Evolutionary conservation across 2,113 vertebrate species (phyloP), one percentile per base, ranked within the genome.

Genomic region (Anoplopoma fimbria): DNA sequence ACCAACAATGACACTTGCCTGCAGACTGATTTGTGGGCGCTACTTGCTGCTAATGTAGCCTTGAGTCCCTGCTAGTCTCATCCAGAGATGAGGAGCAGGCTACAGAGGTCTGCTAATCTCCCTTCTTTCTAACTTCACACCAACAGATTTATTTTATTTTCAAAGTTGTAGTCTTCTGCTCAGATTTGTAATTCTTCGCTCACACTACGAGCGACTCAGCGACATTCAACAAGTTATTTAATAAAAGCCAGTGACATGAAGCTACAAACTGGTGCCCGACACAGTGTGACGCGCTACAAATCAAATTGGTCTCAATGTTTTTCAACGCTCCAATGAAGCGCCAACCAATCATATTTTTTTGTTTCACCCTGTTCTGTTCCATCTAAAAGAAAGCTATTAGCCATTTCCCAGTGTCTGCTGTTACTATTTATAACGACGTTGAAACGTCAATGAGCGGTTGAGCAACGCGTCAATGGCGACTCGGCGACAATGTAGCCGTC

Each of bases 51-150:
- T 42, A 60, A 53, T 34, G 29, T 34, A 55, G 33, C 69, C 47
- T 53, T 0, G 8, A 55, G 13, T 27, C 19, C 13, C 25, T 27
- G 19, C 4, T 13, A 12, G 45, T 33, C 17, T 36, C 3, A 19
- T 19, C 14, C 55, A 69, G 29, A 75, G 65, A 45, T 2, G 10
- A 25, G 23, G 27, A 55, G 36, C 9, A 9, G 65, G 55, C 15
- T 42, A 61, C 53, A 78, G 29, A 71, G 4, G 23, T 80, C 45
- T 69, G 29, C 29, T 72, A 29, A 58, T 19, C 31, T 65, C 61
- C 29, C 23, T 61, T 69, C 70, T 64, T 36, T 63, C 57, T 29
- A 34, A 61, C 60, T 4, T n/a, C 21, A 64, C 23, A 15, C 36
- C 31, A 34, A 34, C 38, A 61, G 33, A 68, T 75, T 74, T 3